Percentiles rank a stretch among this genome's conserved stretches.
These are phyloP conservation scores for Linnaemya tessellans DNA, from an alignment of 2,888 invertebrate species.

Conservation along the genomic window DNA sequence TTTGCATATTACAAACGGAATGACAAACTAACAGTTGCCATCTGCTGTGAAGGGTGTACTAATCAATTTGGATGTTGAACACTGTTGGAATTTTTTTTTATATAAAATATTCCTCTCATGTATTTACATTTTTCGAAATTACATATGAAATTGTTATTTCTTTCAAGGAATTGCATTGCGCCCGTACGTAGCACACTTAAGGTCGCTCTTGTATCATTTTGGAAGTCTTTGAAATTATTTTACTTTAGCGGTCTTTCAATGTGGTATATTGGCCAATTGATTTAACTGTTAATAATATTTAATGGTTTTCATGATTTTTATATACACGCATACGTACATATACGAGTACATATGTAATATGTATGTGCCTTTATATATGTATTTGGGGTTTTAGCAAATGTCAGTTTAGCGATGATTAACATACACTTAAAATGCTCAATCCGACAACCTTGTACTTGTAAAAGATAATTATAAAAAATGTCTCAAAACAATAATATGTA, in stretches of 20 bases:
- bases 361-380: too few species aligned
- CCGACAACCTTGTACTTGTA: too few species aligned
- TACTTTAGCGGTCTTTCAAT: too few species aligned
- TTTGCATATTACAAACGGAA: not conserved
- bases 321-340: not conserved
- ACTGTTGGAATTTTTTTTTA: constrained; percentile 2
- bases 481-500: too few species aligned
- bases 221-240: too few species aligned
- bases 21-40: not conserved
- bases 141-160: not conserved
- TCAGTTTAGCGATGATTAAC: too few species aligned
- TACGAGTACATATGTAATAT: too few species aligned
- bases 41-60: not conserved
- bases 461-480: too few species aligned
- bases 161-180: not conserved
- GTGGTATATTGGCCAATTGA: too few species aligned
- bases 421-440: too few species aligned
- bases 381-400: too few species aligned
- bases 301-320: not conserved
- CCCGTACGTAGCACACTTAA: not conserved
- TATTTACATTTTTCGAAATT: not conserved
- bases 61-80: constrained; percentile 9
- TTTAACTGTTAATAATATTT: not conserved
- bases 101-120: not conserved
- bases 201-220: not conserved